These are phyloP conservation scores for Pampus argenteus DNA, from an alignment of 2,797 vertebrate species.

Conservation along the genomic window DNA sequence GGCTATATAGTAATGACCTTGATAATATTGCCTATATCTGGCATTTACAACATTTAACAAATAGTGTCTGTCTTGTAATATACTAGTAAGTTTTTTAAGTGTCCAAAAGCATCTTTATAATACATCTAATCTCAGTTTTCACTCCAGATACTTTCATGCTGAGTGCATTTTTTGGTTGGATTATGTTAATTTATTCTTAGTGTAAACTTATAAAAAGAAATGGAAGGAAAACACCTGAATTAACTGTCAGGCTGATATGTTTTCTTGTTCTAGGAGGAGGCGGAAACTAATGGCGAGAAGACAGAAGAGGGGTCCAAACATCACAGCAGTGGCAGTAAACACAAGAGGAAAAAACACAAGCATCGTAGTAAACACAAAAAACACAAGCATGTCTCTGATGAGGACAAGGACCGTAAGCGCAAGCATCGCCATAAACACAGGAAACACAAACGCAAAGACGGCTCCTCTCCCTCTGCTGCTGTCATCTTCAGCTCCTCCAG, in stretches of 20 bases:
- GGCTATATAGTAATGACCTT: neutral
- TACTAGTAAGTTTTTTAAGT: neutral
- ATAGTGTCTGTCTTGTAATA: neutral
- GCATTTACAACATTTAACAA: neutral
- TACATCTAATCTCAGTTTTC: neutral
- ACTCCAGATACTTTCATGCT: neutral
- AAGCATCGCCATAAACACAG: conserved; percentile 98
- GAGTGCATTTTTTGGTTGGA: neutral
- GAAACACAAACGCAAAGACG: conserved; percentile 97
- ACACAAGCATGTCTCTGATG: conserved; percentile 95
- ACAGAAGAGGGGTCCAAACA: conserved; percentile 82
- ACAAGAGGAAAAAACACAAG: conserved; percentile 99
- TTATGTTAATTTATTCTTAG: neutral
- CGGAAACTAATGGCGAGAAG: conserved; percentile 82
- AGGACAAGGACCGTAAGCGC: conserved; percentile 96
- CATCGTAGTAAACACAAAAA: conserved; percentile 99
- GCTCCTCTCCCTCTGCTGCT: conserved; percentile 77
- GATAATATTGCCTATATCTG: neutral
- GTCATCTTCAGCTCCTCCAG: conserved; percentile 59
- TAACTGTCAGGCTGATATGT: neutral
- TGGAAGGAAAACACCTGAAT: neutral
- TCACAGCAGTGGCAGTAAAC: conserved; percentile 85
- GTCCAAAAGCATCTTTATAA: neutral
- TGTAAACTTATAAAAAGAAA: neutral
- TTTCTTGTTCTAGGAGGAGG: conserved; percentile 63